Conservation (phyloP, 2,797 vertebrate genomes). For the Megaceryle alcyon region DNA sequence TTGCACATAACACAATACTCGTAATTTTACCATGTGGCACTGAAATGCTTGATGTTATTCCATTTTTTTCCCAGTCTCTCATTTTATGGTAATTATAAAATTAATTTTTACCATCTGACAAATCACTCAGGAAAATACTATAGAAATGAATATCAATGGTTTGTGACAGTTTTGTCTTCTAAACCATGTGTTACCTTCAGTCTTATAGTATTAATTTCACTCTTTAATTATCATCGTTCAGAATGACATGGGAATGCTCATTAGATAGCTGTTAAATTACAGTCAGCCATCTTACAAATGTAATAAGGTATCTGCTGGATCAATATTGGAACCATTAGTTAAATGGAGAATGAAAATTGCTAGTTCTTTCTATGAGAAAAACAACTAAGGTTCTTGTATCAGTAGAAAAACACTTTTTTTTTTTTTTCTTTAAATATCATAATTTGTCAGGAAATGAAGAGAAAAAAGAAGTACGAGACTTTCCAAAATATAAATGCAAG, state of each 20-base stretch:
- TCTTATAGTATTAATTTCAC: neutral
- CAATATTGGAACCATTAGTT: neutral
- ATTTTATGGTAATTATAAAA: neutral
- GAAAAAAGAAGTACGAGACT: neutral
- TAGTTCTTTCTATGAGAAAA: neutral
- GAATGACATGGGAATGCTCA: neutral
- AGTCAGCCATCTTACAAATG: neutral
- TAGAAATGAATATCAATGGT: neutral
- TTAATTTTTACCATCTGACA: neutral
- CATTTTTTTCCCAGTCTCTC: neutral
- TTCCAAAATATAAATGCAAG: neutral
- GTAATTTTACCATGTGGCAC: neutral
- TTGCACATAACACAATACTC: neutral
- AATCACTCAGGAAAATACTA: neutral
- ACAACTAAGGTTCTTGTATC: neutral
- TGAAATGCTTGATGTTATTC: neutral
- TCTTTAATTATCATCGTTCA: neutral
- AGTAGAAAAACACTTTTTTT: neutral
- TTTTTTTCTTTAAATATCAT: neutral
- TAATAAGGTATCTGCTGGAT: neutral
- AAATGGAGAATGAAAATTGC: neutral
- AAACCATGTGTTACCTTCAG: neutral
- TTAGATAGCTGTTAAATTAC: neutral
- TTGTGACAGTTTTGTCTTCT: neutral
- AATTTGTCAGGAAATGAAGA: neutral